Conservation (phyloP, 2,113 vertebrate species). For the Cervus canadensis region DNA sequence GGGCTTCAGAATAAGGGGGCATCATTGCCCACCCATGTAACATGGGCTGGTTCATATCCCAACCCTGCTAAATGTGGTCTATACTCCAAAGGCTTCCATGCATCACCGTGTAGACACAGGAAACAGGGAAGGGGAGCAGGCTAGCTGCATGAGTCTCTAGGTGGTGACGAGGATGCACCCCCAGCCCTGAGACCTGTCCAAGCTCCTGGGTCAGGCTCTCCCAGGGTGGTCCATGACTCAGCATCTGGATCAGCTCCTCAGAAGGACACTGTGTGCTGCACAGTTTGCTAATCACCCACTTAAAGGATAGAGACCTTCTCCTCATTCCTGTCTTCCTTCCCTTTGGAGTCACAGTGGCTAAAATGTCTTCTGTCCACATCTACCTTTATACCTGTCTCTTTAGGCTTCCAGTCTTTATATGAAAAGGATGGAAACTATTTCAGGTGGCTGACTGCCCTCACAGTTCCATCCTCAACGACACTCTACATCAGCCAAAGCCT, state of each 20-base stretch:
- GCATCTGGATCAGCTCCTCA: background rate
- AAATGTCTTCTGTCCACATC: background rate
- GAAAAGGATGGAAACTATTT: background rate
- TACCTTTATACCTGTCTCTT: background rate
- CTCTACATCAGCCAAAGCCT: fast-evolving
- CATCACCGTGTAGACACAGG: fast-evolving
- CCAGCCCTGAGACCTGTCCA: fast-evolving
- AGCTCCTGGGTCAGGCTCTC: too few species aligned
- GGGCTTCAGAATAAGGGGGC: too few species aligned
- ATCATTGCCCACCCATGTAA: fast-evolving
- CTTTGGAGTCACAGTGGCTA: background rate
- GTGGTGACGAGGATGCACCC: fast-evolving
- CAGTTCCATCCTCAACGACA: background rate
- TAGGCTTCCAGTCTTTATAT: background rate
- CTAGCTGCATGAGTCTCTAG: too few species aligned
- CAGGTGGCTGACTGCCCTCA: background rate
- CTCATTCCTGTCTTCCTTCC: background rate
- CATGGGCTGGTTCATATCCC: fast-evolving
- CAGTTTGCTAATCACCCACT: background rate
- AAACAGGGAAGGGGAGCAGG: fast-evolving
- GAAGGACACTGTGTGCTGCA: background rate
- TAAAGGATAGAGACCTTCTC: background rate
- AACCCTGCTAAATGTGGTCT: fast-evolving
- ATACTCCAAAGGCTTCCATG: fast-evolving
- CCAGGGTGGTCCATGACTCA: too few species aligned